Evolutionary conservation across 35 echinoderm and acorn worm genomes (phyloP), one percentile per base, ranked within the genome.

Genomic region (Patiria miniata): DNA sequence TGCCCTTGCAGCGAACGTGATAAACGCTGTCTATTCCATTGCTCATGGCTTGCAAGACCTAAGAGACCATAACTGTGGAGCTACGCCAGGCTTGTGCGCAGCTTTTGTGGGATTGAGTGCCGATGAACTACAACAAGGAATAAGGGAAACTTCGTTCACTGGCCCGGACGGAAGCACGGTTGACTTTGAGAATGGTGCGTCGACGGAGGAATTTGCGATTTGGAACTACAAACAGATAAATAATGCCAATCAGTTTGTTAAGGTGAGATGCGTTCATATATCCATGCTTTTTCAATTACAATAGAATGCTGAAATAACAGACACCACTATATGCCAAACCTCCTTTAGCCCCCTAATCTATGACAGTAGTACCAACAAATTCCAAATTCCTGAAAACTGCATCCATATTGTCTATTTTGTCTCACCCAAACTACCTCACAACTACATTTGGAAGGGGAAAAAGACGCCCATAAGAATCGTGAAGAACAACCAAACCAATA

Each of bases 141-240:
- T 90, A 52, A 12, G 38, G 14, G 28, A 54, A 33, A 26, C 69
- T 40, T 51, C 80, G 5, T 90, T 83, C 37, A 90, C 61, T 38
- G 51, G 80, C 32, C 6, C 10, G 18, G 61, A 77, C 17, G 80
- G 88, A 37, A 40, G 61, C 28, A 7, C 10, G 12, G 21, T 90
- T 40, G 37, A 47, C 23, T 77, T 83, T 44, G 51, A 17, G 9
- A 36, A 77, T 34, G 78, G 55, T 68, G 59, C 39, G 5, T 34
- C 40, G 10, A 57, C 26, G 7, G 37, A 52, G 17, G 36, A 14
- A 10, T 90, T 90, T 83, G 61, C 65, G 14, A 44, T 90, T 16
- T 90, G 88, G 88, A 90, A 90, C 47, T 59, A 61, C 28, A 78
- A 89, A 55, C 18, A 81, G 29, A 34, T 37, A 50, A 73, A 29